phyloP scores from a whole-genome alignment of 2,113 vertebrate genomes.

The Oryzias javanicus region DNA sequence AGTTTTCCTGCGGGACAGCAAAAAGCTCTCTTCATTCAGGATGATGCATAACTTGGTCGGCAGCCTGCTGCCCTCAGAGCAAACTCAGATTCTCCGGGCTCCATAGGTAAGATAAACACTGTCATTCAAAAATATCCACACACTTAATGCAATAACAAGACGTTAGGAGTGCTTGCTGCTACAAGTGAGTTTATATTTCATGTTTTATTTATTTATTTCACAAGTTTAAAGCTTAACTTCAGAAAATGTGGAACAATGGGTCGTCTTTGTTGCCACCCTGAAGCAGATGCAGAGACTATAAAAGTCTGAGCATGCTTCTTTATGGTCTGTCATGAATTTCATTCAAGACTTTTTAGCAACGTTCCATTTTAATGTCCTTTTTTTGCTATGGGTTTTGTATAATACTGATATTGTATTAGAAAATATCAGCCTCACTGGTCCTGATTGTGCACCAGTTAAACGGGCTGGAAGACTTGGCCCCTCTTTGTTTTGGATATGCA shows the following conservation, averaged over 20 bases:
- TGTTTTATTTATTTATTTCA: constrained; percentile 63
- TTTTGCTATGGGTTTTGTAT: not conserved
- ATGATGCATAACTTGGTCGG: constrained; percentile 27
- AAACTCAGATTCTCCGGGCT: constrained; percentile 31
- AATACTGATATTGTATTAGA: constrained; percentile 1
- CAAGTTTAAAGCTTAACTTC: constrained; percentile 53
- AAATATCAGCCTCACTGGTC: constrained; percentile 13
- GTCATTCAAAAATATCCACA: constrained; percentile 49
- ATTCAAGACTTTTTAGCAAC: constrained; percentile 1
- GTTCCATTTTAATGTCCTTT: not conserved
- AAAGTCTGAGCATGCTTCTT: constrained; percentile 47
- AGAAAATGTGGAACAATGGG: constrained; percentile 61
- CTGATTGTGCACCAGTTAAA: constrained; percentile 14
- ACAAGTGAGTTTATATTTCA: constrained; percentile 35
- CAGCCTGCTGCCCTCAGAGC: constrained; percentile 24
- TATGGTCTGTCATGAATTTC: constrained; percentile 9
- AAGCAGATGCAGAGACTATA: constrained; percentile 62
- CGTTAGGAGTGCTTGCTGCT: constrained; percentile 16
- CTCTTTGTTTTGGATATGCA: constrained; percentile 43
- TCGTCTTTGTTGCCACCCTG: constrained; percentile 59
- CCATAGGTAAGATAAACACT: constrained; percentile 39
- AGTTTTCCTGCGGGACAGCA: constrained; percentile 17
- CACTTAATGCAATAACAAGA: constrained; percentile 36
- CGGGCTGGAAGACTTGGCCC: constrained; percentile 25
- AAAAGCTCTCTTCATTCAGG: constrained; percentile 28